These are phyloP conservation scores for Scolopax bukidnonensis DNA, from an alignment of 2,797 vertebrate species.

Conservation along the genomic window DNA sequence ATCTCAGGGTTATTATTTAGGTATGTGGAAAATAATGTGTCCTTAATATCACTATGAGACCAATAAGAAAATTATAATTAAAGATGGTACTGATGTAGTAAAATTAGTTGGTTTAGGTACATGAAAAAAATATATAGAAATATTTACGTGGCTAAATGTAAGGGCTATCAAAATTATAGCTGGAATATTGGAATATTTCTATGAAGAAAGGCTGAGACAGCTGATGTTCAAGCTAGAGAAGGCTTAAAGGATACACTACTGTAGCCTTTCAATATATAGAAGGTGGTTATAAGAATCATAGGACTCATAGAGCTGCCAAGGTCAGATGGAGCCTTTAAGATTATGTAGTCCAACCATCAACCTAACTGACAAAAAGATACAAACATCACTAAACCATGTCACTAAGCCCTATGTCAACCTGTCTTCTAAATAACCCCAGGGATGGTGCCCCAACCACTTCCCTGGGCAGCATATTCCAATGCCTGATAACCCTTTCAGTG, in stretches of 20 bases:
- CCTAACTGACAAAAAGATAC: no score
- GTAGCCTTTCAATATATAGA: not conserved
- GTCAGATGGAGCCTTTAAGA: no score
- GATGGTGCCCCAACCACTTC: no score
- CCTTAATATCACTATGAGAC: not conserved
- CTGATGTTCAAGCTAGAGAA: not conserved
- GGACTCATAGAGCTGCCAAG: no score
- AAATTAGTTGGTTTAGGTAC: not conserved
- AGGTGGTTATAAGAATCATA: not conserved
- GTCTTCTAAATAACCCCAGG: no score
- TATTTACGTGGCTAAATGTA: not conserved
- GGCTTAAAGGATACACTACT: rapidly evolving
- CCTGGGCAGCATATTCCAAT: no score
- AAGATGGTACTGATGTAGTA: not conserved
- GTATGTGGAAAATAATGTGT: not conserved
- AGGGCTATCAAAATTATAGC: rapidly evolving
- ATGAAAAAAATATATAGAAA: not conserved
- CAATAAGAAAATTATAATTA: not conserved
- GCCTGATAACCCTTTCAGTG: no score
- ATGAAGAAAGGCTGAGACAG: not conserved
- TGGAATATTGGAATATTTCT: not conserved
- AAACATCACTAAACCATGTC: no score
- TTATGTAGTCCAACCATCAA: no score
- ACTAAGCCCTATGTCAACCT: no score
- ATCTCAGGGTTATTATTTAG: not conserved